Evolutionary conservation across 2,797 vertebrate species (phyloP).

Genomic region (Neopelma chrysocephalum): DNA sequence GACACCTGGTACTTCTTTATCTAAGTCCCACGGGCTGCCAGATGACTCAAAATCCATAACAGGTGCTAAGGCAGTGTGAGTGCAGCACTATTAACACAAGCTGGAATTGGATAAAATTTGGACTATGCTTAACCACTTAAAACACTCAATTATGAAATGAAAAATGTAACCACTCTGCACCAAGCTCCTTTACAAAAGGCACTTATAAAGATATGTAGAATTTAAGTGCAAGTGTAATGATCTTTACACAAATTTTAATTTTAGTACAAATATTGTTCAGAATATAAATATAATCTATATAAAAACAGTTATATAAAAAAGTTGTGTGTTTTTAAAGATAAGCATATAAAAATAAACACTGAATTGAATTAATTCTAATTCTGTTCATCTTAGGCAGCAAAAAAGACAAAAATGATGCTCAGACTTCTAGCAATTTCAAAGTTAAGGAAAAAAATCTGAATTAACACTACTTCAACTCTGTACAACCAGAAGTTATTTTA

Average conservation of each 20-base stretch:
- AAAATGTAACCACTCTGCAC: slow-evolving; percentile 64
- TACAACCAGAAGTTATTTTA: not conserved
- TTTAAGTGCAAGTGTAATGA: slow-evolving; percentile 32
- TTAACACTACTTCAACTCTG: not conserved
- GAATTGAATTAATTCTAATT: not conserved
- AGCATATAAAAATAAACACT: not conserved
- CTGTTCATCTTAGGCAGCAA: not conserved
- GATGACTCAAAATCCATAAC: slow-evolving; percentile 82
- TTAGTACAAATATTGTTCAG: not conserved
- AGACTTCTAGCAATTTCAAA: not conserved
- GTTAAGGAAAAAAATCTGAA: not conserved
- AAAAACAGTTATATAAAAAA: not conserved
- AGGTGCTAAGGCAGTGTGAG: slow-evolving; percentile 79
- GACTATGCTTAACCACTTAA: slow-evolving; percentile 70
- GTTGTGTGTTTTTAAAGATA: not conserved
- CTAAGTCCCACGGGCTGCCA: slow-evolving; percentile 78
- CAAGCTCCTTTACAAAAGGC: slow-evolving; percentile 51
- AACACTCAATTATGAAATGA: slow-evolving; percentile 74
- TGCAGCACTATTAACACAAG: slow-evolving; percentile 72
- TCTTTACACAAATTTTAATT: not conserved
- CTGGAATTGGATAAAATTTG: slow-evolving; percentile 76
- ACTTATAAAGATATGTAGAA: slow-evolving; percentile 41
- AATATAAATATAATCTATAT: not conserved
- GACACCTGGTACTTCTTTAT: slow-evolving; percentile 84
- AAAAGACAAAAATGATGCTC: not conserved